These are phyloP conservation scores for Phytoseiulus persimilis DNA, from an alignment of 2,888 invertebrate genomes.

Conservation along the genomic window DNA sequence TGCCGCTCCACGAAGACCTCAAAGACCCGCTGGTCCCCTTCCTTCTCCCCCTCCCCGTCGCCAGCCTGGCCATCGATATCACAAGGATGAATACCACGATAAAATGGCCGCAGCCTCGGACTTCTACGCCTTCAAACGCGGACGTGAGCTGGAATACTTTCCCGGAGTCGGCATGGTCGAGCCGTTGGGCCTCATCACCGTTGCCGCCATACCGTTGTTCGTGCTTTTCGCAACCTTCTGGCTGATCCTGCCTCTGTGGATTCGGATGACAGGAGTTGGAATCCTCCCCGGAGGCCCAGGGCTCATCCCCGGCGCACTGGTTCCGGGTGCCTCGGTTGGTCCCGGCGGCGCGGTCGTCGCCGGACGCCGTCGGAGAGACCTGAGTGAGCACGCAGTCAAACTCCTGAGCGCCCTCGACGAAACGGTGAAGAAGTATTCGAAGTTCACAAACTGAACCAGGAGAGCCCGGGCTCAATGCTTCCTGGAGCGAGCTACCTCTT, in stretches of 20 bases:
- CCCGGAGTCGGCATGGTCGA: slow-evolving; percentile 36
- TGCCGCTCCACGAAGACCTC: neutral
- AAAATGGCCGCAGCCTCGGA: slow-evolving; percentile 35
- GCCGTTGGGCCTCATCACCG: slow-evolving; percentile 24
- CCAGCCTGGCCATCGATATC: slow-evolving; percentile 7
- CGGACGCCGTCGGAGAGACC: neutral
- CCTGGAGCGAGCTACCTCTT: too few relatives aligned
- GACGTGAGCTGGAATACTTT: slow-evolving; percentile 29
- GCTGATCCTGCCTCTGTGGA: slow-evolving; percentile 21
- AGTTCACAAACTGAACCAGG: neutral
- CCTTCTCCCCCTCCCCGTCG: slow-evolving; percentile 20
- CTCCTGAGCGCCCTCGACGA: slow-evolving; percentile 6
- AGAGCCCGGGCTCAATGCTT: too few relatives aligned
- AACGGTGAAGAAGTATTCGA: slow-evolving; percentile 15
- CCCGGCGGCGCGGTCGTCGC: slow-evolving; percentile 13
- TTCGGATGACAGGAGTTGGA: slow-evolving; percentile 25
- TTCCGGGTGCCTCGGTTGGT: slow-evolving; percentile 7
- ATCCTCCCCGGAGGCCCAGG: slow-evolving; percentile 7
- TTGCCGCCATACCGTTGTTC: slow-evolving; percentile 17
- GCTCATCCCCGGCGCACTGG: neutral
- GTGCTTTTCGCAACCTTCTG: slow-evolving; percentile 15
- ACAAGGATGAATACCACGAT: slow-evolving; percentile 35
- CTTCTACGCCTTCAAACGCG: slow-evolving; percentile 27
- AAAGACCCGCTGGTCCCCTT: neutral
- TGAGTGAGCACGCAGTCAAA: neutral